Evolutionary conservation across 2,113 vertebrate genomes (phyloP).

Genomic region (Cephalopterus ornatus): DNA sequence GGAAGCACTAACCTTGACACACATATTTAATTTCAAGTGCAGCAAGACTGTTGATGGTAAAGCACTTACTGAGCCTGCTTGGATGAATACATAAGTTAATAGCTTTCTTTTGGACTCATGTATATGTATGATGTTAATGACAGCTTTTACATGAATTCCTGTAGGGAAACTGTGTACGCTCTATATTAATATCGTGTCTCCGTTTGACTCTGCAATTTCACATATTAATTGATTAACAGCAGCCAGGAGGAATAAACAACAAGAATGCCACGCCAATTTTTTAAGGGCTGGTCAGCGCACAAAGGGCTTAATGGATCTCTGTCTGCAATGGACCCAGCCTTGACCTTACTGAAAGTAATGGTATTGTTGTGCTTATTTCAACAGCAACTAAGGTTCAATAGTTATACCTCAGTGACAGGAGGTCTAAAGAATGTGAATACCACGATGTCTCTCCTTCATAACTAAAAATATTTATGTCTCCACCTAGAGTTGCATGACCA

Average conservation of each 20-base stretch:
- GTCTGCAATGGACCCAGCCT: not conserved
- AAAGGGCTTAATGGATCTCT: not conserved
- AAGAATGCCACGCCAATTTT: not conserved
- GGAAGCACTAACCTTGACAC: conserved; percentile 25
- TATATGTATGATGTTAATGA: conserved; percentile 53
- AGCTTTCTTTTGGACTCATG: conserved; percentile 43
- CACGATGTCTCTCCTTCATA: not conserved
- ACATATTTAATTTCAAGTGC: conserved; percentile 27
- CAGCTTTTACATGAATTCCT: conserved; percentile 47
- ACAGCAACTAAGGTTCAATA: not conserved
- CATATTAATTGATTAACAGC: conserved; percentile 44
- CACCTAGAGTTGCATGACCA: not conserved
- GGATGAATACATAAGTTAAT: conserved; percentile 33
- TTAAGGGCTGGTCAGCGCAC: not conserved
- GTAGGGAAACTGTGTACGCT: not conserved
- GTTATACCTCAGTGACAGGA: not conserved
- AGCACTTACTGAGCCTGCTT: conserved; percentile 31
- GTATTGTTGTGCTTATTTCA: not conserved
- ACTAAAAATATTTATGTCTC: not conserved
- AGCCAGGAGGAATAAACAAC: conserved; percentile 13
- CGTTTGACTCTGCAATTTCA: conserved; percentile 7
- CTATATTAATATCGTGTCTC: not conserved
- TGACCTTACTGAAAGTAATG: not conserved
- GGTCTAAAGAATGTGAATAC: not conserved
- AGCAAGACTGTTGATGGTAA: conserved; percentile 17